Conservation (phyloP, 2,888 invertebrate species). For the Torymus auratus region DNA sequence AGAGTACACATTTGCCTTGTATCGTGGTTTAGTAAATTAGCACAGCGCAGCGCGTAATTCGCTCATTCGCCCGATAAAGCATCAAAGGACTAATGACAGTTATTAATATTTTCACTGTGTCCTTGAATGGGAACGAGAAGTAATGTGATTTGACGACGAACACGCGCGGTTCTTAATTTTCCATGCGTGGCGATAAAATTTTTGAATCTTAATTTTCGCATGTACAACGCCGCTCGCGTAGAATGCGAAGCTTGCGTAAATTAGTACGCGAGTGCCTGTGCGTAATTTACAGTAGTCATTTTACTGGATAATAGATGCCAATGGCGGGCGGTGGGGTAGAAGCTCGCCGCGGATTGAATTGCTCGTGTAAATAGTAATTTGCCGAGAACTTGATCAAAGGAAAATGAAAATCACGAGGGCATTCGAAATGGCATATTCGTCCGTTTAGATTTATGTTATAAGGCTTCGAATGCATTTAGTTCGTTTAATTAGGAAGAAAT, state of each 20-base stretch:
- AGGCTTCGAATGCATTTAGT: no score
- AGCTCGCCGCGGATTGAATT: constrained; percentile 50
- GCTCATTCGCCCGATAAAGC: no score
- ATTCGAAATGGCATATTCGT: constrained; percentile 19
- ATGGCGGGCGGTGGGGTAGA: constrained; percentile 28
- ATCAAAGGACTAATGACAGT: constrained; percentile 34
- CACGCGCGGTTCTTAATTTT: constrained; percentile 31
- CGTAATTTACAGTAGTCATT: constrained; percentile 56
- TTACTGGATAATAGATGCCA: constrained; percentile 49
- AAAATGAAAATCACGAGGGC: constrained; percentile 52
- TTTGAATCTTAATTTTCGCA: constrained; percentile 49
- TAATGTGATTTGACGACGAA: constrained; percentile 26
- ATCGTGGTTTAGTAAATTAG: no score
- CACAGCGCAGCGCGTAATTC: no score
- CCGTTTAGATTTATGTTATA: not conserved
- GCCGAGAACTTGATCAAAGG: constrained; percentile 55
- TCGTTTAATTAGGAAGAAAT: no score
- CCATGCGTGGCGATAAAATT: constrained; percentile 25
- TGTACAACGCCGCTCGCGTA: not conserved
- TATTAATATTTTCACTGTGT: constrained; percentile 43
- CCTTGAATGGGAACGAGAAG: constrained; percentile 21
- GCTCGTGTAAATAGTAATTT: constrained; percentile 57
- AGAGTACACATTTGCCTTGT: no score
- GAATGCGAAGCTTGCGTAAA: constrained; percentile 47
- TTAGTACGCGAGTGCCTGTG: constrained; percentile 16